These are phyloP conservation scores for Pteria penguin DNA, from an alignment of 2,888 invertebrate genomes.

Conservation along the genomic window DNA sequence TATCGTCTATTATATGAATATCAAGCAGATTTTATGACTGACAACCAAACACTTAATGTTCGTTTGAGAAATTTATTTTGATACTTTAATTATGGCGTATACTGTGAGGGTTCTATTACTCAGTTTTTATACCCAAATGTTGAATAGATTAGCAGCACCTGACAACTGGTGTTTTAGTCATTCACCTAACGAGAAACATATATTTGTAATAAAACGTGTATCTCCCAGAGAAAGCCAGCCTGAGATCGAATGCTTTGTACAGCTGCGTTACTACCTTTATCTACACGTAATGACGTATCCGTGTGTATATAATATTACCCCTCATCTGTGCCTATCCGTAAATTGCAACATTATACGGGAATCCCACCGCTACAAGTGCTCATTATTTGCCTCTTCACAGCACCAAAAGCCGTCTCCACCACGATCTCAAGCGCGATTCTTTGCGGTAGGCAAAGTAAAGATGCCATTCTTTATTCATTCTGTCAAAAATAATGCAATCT, in stretches of 20 bases:
- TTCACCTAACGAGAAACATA: conserved; percentile 48
- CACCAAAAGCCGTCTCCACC: conserved; percentile 20
- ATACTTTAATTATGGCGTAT: conserved; percentile 25
- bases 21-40: not conserved
- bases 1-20: too few relatives aligned
- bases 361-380: conserved; percentile 25
- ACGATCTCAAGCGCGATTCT: conserved; percentile 21
- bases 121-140: conserved; percentile 12
- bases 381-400: conserved; percentile 30
- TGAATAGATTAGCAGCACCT: conserved; percentile 39
- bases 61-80: conserved; percentile 26
- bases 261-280: conserved; percentile 33
- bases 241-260: conserved; percentile 32
- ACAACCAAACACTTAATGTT: conserved; percentile 1
- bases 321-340: conserved; percentile 40
- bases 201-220: conserved; percentile 45
- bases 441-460: conserved; percentile 40
- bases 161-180: conserved; percentile 32
- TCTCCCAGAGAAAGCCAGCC: conserved; percentile 41
- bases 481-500: conserved; percentile 27
- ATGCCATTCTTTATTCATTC: conserved; percentile 31
- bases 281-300: conserved; percentile 40
- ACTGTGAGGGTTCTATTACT: conserved; percentile 9
- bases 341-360: conserved; percentile 37
- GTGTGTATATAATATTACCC: conserved; percentile 38